Base-by-base conservation (phyloP, 2,797 vertebrate genomes). In the Poecile montanus region DNA sequence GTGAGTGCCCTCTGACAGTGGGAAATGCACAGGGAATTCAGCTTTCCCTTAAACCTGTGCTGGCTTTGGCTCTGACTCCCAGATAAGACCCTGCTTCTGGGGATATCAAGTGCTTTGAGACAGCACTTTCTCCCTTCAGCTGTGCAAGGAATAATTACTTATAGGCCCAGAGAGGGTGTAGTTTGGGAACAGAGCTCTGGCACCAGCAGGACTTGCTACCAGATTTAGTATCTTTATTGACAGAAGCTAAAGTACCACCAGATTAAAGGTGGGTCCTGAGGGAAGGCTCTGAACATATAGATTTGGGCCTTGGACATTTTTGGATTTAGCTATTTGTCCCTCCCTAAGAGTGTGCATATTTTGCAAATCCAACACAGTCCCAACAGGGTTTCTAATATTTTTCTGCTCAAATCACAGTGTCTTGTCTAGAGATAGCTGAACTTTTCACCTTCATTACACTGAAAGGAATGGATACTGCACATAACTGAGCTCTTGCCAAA, bases 401-500 rank as follows among this genome's bases (percentile, higher is more conserved):
- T 94, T 79, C 63, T 93, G 56, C 67, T 93, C 86, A 76, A 65
- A 89, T 63, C 63, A 17, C 42, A 90, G 56, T 63, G 66, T 45
- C 72, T 80, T 83, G 53, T 83, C 54, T 85, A 65, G 72, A 83
- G 80, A 95, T 32, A 78, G 84, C 50, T 97, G 92, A 96, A 97
- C 92, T 95, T 95, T 96, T 96, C 89, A 96, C 92, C 95, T 95
- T 93, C 5, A 0, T 70, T 85, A 36, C 32, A 30, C 58, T 62
- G 73, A 81, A 85, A 95, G 67, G 88, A 83, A 92, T 84, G 93
- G 80, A 93, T 89, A 53, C 85, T 95, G 92, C 77, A 85, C 91
- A 95, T 95, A 92, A 94, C 76, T 91, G 95, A 95, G 87, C 89
- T 56, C 70, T 65, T 88, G 93, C 94, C 92, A 97, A 94, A 88